Percentiles rank a stretch among this genome's conserved stretches.
phyloP scores from a whole-genome alignment of 1,140 invertebrate species.

The Asobara japonica region DNA sequence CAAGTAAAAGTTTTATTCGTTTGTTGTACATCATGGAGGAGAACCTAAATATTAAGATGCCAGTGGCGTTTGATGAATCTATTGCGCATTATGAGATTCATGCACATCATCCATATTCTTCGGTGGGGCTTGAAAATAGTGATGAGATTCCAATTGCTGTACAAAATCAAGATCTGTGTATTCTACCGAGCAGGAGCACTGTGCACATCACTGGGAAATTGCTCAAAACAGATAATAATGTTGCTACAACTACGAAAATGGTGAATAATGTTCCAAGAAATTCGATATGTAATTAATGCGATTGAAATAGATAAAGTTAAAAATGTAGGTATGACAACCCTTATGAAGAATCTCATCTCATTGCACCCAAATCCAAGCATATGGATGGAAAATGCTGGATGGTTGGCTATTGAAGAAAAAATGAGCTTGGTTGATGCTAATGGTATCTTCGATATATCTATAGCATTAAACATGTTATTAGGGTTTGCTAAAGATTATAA shows the following conservation, averaged over 20 bases:
- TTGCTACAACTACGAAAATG: not conserved
- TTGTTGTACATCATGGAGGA: conserved; percentile 23
- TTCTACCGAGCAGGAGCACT: not conserved
- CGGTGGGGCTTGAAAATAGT: not conserved
- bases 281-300: not conserved
- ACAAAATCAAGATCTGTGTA: not conserved
- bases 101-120: not conserved
- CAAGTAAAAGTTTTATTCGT: not conserved
- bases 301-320: not conserved
- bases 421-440: too few relatives aligned
- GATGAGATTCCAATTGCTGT: not conserved
- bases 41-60: conserved; percentile 37
- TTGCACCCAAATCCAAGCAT: not conserved
- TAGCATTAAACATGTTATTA: conserved; percentile 37
- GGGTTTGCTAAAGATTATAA: conserved; percentile 40
- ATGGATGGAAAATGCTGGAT: conserved; percentile 24
- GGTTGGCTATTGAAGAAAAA: not conserved
- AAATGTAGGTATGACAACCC: too few relatives aligned
- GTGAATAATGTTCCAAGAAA: not conserved
- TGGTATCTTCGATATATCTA: conserved; percentile 23
- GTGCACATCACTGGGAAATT: not conserved
- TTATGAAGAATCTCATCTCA: conserved; percentile 41
- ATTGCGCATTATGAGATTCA: not conserved
- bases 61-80: conserved; percentile 42
- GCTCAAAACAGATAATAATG: not conserved